Conservation (phyloP, 2,888 invertebrate species). For the Phymatocera aterrima region DNA sequence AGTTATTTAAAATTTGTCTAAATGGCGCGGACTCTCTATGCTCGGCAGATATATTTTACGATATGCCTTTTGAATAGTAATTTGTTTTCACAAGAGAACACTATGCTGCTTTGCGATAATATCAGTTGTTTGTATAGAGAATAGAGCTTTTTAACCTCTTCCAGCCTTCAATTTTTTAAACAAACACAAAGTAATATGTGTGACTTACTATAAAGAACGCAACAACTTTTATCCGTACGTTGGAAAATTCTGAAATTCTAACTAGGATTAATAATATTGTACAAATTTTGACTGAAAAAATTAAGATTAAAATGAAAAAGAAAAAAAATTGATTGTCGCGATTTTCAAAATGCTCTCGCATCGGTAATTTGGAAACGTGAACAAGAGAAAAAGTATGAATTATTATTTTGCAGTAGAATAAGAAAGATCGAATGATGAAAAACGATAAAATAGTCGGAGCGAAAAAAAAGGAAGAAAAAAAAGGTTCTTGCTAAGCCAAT, state of each 20-base stretch:
- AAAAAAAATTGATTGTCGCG: constrained; percentile 3
- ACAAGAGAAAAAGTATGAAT: constrained; percentile 20
- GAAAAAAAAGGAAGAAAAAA: constrained; percentile 28
- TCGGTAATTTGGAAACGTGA: constrained; percentile 1
- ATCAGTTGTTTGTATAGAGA: not conserved
- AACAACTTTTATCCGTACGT: not conserved
- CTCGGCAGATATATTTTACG: not conserved
- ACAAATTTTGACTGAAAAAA: not conserved
- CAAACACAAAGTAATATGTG: not conserved
- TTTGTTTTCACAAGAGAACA: not conserved
- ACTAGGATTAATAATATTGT: not conserved
- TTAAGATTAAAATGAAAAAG: not conserved
- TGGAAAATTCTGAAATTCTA: not conserved
- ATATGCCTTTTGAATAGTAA: not conserved
- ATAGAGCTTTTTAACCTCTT: not conserved
- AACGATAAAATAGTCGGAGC: not conserved
- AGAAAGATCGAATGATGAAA: not conserved
- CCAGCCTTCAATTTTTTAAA: not conserved
- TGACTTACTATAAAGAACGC: not conserved
- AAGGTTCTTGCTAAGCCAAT: constrained; percentile 22
- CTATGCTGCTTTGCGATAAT: not conserved
- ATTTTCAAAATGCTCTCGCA: not conserved
- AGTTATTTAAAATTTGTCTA: not conserved
- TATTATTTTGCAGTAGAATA: constrained; percentile 29
- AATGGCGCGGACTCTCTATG: not conserved